A percentile compares a stretch with the other conserved stretches of the same genome.
These are phyloP conservation scores for Escarpia spicata DNA, from an alignment of 2,888 invertebrate species.

Conservation along the genomic window DNA sequence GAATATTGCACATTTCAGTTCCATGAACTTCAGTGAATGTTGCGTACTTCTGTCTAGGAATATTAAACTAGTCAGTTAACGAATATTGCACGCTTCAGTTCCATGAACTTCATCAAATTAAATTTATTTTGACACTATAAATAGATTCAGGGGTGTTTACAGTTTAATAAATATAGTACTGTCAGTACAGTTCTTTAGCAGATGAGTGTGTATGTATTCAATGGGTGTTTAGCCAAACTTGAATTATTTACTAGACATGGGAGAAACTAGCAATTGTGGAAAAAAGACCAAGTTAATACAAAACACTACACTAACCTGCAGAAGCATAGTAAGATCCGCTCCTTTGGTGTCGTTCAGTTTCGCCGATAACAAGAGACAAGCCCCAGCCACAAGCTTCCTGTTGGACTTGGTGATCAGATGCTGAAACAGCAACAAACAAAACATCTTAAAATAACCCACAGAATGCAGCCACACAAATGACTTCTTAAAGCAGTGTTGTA, in stretches of 20 bases:
- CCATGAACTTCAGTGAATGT: too few relatives aligned
- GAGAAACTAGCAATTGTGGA: neutral
- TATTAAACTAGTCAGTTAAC: too few relatives aligned
- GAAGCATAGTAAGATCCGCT: slow-evolving; percentile 82
- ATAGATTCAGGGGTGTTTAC: too few relatives aligned
- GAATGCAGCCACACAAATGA: slow-evolving; percentile 22
- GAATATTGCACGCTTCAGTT: too few relatives aligned
- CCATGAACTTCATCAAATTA: too few relatives aligned
- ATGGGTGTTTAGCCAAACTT: neutral
- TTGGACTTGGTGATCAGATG: slow-evolving; percentile 93
- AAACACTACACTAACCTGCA: slow-evolving; percentile 76
- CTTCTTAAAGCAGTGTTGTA: neutral
- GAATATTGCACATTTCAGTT: too few relatives aligned
- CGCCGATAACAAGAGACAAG: slow-evolving; percentile 90
- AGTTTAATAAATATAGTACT: too few relatives aligned
- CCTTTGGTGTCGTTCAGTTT: slow-evolving; percentile 98
- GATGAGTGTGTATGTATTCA: too few relatives aligned
- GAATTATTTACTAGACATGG: neutral
- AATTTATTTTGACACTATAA: too few relatives aligned
- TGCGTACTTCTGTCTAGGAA: too few relatives aligned
- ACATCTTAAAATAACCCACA: neutral
- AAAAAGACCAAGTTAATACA: neutral
- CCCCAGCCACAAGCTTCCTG: slow-evolving; percentile 93
- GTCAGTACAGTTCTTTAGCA: too few relatives aligned
- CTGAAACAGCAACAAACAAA: slow-evolving; percentile 46